phyloP scores from a whole-genome alignment of 1,140 invertebrate genomes.

The Drosophila simulans region DNA sequence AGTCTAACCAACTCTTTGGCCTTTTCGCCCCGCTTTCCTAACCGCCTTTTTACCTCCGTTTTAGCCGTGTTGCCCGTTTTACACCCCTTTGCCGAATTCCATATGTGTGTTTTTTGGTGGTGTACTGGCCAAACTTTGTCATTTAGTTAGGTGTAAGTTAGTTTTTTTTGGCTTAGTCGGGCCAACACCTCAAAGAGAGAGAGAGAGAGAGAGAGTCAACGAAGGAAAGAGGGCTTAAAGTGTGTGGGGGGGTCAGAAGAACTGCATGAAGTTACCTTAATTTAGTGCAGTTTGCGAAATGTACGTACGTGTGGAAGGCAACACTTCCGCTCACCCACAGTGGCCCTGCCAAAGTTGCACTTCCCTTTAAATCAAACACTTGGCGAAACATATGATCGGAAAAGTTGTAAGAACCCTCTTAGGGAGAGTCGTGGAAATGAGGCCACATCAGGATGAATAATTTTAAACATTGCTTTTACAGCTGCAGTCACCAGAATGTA shows the following conservation, averaged over 20 bases:
- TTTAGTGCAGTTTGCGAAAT: conserved; percentile 77
- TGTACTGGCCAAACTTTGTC: conserved; percentile 64
- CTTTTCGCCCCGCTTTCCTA: not conserved
- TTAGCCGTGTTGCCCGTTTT: not conserved
- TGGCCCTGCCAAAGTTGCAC: conserved; percentile 24
- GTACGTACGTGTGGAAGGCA: conserved; percentile 67
- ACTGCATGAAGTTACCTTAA: conserved; percentile 61
- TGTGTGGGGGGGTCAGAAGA: not conserved
- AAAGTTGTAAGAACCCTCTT: conserved; percentile 19
- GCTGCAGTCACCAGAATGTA: not conserved
- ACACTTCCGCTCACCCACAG: conserved; percentile 12
- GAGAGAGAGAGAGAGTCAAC: conserved; percentile 43
- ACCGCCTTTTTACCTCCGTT: not conserved
- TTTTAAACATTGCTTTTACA: conserved; percentile 26
- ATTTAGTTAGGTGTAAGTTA: conserved; percentile 81
- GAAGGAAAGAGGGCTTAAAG: not conserved
- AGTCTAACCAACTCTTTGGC: not conserved
- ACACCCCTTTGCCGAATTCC: not conserved
- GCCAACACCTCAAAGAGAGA: conserved; percentile 73
- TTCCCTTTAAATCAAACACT: conserved; percentile 45
- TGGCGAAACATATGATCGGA: conserved; percentile 46
- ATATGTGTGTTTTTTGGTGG: conserved; percentile 2
- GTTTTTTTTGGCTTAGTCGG: conserved; percentile 74
- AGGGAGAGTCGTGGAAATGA: conserved; percentile 30
- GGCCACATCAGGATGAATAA: conserved; percentile 20